Conservation (phyloP, 2,113 vertebrate genomes). For the Fregata magnificens region DNA sequence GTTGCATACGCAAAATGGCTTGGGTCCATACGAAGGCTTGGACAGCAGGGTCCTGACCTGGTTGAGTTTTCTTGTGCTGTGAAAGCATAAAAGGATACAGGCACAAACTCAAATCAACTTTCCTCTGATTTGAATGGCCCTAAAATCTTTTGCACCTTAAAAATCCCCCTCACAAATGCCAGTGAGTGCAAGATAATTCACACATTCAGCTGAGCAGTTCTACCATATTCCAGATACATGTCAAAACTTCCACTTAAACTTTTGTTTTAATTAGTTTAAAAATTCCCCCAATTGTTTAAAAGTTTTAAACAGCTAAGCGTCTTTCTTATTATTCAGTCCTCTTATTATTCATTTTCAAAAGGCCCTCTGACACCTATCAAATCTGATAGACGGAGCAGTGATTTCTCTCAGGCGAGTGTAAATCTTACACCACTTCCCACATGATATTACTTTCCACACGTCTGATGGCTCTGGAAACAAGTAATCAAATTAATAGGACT, state of each 20-base stretch:
- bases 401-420: slow-evolving; percentile 51
- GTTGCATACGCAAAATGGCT: neutral
- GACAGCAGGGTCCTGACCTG: neutral
- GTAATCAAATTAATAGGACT: slow-evolving; percentile 67
- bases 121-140: neutral
- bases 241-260: slow-evolving; percentile 46
- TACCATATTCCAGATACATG: neutral
- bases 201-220: neutral
- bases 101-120: neutral
- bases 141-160: neutral
- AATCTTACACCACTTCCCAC: slow-evolving; percentile 52
- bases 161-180: neutral
- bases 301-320: slow-evolving; percentile 24
- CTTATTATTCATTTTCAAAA: slow-evolving; percentile 56
- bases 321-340: slow-evolving; percentile 42
- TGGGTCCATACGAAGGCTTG: accelerated
- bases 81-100: neutral
- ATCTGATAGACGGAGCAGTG: slow-evolving; percentile 58
- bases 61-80: neutral
- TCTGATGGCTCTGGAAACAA: slow-evolving; percentile 64
- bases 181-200: neutral
- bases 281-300: slow-evolving; percentile 44
- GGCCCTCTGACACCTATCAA: slow-evolving; percentile 64
- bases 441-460: slow-evolving; percentile 51
- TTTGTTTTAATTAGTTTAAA: slow-evolving; percentile 47